Evolutionary conservation across 2,888 invertebrate genomes (phyloP).

Genomic region (Parnassius mnemosyne): DNA sequence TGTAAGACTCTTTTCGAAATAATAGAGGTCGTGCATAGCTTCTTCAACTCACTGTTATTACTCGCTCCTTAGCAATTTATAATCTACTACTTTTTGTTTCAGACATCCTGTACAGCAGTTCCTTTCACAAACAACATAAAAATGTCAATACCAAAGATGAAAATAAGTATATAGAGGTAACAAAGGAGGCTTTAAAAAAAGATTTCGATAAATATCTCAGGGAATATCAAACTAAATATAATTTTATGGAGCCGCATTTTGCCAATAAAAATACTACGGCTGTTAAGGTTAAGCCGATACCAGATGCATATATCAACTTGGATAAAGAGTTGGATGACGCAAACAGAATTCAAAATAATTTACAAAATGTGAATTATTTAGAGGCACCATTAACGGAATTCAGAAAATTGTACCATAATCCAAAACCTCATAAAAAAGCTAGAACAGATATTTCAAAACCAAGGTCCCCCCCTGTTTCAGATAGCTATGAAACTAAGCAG

Average conservation of each 20-base stretch:
- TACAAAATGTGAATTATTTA: conserved; percentile 43
- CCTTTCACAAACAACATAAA: conserved; percentile 34
- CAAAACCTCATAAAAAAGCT: conserved; percentile 26
- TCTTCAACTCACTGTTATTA: background rate
- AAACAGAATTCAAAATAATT: background rate
- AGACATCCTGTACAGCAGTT: conserved; percentile 39
- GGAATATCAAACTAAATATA: conserved; percentile 45
- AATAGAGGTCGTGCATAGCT: background rate
- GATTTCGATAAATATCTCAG: conserved; percentile 55
- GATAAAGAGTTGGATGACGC: conserved; percentile 26
- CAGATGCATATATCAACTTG: conserved; percentile 32
- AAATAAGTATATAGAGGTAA: conserved; percentile 24
- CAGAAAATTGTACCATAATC: conserved; percentile 56
- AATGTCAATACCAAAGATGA: conserved; percentile 18
- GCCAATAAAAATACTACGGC: conserved; percentile 40
- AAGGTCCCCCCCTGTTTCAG: background rate
- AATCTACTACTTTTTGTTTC: conserved; percentile 18
- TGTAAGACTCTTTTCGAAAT: no score
- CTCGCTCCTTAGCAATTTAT: no score
- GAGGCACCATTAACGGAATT: conserved; percentile 64
- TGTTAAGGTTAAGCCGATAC: conserved; percentile 43
- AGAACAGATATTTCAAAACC: conserved; percentile 4
- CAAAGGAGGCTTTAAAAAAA: conserved; percentile 30
- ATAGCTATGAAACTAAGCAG: background rate
- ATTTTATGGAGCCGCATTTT: conserved; percentile 36